Evolutionary conservation across 2,797 vertebrate genomes (phyloP), one percentile per base, ranked within the genome.

Genomic region (Borostomias antarcticus): DNA sequence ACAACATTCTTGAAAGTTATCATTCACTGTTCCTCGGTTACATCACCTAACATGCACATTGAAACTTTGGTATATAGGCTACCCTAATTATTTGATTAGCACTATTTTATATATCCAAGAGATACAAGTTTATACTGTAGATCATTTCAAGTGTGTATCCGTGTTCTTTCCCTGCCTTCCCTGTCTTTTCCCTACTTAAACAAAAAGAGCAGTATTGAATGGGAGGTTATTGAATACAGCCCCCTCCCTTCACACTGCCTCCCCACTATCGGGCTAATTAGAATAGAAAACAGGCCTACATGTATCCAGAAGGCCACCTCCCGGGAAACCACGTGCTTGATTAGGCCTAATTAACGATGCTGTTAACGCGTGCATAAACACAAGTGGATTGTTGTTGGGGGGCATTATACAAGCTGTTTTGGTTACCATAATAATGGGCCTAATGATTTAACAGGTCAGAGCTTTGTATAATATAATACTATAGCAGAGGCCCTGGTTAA

Each of bases 341-440:
- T 60, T 37, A 65, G 51, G 53, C 43, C 28, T 45, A 66, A 62
- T 65, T 72, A 65, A 69, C 43, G 32, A 26, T 43, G 23, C 40
- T 10, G 57, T 56, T 68, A 45, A 52, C 17, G 26, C 28, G 21
- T 33, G 60, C 33, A 56, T 62, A 52, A 32, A 25, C 13, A 54
- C 40, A 32, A 67, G 59, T 60, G 5, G 15, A 35, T 4, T 50
- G 37, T 64, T 52, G 48, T 51, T 29, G 57, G 25, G 8, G 32
- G 29, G 10, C 37, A n/a, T 58, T 58, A 47, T 50, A 13, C 50
- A 52, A 52, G 50, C 19, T 37, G 21, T 35, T 37, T 19, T 25
- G 32, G 19, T 19, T 37, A 45, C 40, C 40, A n/a, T 13, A 45
- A 4, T 1, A 45, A 4, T 33, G 9, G 9, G 9, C n/a, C n/a